These are phyloP conservation scores for Calliphora vomitoria DNA, from an alignment of 2,888 invertebrate genomes.

Conservation along the genomic window DNA sequence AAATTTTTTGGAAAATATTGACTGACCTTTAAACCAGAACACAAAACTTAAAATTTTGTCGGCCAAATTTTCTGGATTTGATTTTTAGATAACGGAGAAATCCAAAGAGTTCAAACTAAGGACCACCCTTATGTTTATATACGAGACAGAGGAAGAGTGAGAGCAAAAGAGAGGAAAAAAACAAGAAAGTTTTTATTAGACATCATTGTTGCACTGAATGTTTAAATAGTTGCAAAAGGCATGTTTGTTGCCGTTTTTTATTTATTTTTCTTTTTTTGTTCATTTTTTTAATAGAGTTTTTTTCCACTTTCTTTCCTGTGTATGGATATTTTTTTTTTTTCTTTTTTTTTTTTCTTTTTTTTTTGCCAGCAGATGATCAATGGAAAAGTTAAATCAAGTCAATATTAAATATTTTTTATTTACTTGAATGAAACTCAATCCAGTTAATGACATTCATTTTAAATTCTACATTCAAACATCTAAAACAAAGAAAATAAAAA, in stretches of 20 bases:
- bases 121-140: too few relatives aligned
- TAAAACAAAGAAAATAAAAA: conserved; percentile 1
- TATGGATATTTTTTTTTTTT: not conserved
- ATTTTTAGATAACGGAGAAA: too few relatives aligned
- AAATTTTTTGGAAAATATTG: too few relatives aligned
- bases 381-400: conserved; percentile 57
- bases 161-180: not conserved
- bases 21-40: too few relatives aligned
- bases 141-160: not conserved
- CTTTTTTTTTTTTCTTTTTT: too few relatives aligned
- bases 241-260: conserved; percentile 36
- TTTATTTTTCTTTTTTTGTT: not conserved
- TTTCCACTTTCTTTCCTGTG: not conserved
- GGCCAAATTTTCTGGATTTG: too few relatives aligned
- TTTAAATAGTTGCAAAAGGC: conserved; percentile 63
- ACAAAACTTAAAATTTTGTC: too few relatives aligned
- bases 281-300: conserved; percentile 9
- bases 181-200: conserved; percentile 59
- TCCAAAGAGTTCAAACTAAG: too few relatives aligned
- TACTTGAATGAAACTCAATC: conserved; percentile 34
- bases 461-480: conserved; percentile 8
- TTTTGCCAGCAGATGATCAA: conserved; percentile 45
- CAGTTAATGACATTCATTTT: conserved; percentile 49
- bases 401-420: conserved; percentile 40
- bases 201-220: conserved; percentile 62